phyloP scores from a whole-genome alignment of 2,113 vertebrate species.

The Orientallactaga bullata region DNA sequence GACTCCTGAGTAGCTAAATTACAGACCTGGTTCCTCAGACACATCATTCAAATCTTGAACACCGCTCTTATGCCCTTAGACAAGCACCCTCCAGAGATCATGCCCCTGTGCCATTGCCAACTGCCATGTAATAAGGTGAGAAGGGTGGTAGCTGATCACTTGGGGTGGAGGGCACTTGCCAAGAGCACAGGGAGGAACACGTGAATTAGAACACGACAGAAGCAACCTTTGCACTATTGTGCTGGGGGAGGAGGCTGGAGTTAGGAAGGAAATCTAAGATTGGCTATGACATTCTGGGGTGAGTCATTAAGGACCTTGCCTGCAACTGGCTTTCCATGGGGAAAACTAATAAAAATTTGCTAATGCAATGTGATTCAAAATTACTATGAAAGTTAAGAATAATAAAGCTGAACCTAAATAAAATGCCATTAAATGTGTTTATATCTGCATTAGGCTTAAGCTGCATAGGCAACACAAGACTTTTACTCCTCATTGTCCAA shows the following conservation, averaged over 20 bases:
- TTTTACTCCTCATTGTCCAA: constrained; percentile 83
- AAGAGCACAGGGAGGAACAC: not conserved
- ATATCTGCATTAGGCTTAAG: constrained; percentile 80
- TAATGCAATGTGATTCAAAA: constrained; percentile 80
- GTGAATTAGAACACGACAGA: constrained; percentile 61
- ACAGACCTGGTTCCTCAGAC: too few species aligned
- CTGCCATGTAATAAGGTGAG: not conserved
- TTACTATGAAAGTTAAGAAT: constrained; percentile 81
- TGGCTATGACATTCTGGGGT: constrained; percentile 65
- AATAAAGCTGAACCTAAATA: constrained; percentile 79
- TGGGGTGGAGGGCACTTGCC: not conserved
- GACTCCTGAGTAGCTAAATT: too few species aligned
- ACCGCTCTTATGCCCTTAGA: not conserved
- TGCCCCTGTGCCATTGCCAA: not conserved
- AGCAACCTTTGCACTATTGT: constrained; percentile 57
- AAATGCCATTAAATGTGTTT: constrained; percentile 82
- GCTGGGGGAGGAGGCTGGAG: constrained; percentile 68
- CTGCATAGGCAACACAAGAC: constrained; percentile 70
- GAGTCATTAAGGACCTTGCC: constrained; percentile 77
- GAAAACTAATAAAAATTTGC: constrained; percentile 84
- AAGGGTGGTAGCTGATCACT: not conserved
- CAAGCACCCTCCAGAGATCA: not conserved
- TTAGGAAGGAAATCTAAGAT: constrained; percentile 72
- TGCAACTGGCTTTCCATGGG: constrained; percentile 71
- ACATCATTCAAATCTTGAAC: not conserved